Conservation (phyloP, 2,113 vertebrate species). For the Ptyas mucosa region DNA sequence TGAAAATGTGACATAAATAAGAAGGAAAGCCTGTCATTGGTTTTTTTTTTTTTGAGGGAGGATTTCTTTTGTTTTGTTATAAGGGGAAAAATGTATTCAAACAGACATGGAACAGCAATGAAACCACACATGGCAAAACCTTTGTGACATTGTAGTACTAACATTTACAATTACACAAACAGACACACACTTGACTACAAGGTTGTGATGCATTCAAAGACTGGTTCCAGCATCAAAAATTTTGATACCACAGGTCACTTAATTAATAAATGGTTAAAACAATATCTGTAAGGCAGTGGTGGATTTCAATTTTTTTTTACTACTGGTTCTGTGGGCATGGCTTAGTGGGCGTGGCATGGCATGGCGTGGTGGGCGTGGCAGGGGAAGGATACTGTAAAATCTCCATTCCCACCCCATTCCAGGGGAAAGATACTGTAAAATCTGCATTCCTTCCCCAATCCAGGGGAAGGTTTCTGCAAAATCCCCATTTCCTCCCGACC, state of each 20-base stretch:
- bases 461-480: too few relatives aligned
- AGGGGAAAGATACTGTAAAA: too few relatives aligned
- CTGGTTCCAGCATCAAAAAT: conserved; percentile 53
- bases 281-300: not conserved
- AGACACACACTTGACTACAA: conserved; percentile 55
- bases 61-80: not conserved
- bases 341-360: too few relatives aligned
- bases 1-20: conserved; percentile 7
- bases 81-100: conserved; percentile 46
- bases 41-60: not conserved
- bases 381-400: too few relatives aligned
- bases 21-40: conserved; percentile 43
- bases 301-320: too few relatives aligned
- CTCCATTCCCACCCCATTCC: too few relatives aligned
- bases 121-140: conserved; percentile 56
- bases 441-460: too few relatives aligned
- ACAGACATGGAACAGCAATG: conserved; percentile 33
- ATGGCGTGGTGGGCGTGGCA: too few relatives aligned
- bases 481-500: too few relatives aligned
- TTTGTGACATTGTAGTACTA: conserved; percentile 49
- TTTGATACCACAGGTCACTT: conserved; percentile 36
- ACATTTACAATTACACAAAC: conserved; percentile 41
- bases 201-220: conserved; percentile 53
- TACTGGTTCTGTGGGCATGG: too few relatives aligned
- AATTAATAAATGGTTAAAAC: conserved; percentile 51